These are phyloP conservation scores for Penelope pileata DNA, from an alignment of 2,113 vertebrate species.

Conservation along the genomic window DNA sequence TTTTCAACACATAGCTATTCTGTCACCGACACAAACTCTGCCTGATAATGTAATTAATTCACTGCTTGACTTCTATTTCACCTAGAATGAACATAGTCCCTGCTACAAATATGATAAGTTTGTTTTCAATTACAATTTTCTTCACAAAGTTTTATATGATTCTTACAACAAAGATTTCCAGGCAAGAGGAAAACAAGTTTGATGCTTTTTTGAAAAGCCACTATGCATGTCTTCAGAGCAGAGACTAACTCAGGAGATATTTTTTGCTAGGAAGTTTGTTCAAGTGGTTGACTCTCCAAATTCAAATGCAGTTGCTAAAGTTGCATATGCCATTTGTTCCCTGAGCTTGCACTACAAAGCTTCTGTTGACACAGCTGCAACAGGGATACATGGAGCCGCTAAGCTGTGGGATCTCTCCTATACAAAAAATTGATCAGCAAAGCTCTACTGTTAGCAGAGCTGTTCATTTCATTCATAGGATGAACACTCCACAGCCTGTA, in stretches of 20 bases:
- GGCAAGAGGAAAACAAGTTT: background rate
- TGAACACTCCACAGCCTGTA: background rate
- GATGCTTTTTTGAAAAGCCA: background rate
- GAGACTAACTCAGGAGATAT: background rate
- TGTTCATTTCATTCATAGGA: background rate
- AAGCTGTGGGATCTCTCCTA: background rate
- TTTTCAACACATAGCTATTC: constrained; percentile 1
- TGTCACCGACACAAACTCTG: background rate
- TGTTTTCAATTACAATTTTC: background rate
- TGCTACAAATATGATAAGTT: background rate
- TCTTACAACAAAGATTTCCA: background rate
- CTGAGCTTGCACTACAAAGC: background rate
- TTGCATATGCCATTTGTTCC: background rate
- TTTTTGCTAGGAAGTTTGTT: background rate
- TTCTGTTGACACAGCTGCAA: background rate
- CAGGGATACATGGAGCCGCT: background rate
- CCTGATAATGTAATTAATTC: background rate
- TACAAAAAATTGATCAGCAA: background rate
- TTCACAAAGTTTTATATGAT: background rate
- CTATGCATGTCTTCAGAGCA: background rate
- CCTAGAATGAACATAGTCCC: background rate
- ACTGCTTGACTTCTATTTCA: background rate
- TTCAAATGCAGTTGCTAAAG: background rate
- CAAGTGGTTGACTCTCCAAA: background rate
- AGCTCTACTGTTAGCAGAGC: background rate